Percentiles rank a stretch among this genome's conserved stretches.
These are phyloP conservation scores for Buathra laborator DNA, from an alignment of 2,888 invertebrate species.

Conservation along the genomic window DNA sequence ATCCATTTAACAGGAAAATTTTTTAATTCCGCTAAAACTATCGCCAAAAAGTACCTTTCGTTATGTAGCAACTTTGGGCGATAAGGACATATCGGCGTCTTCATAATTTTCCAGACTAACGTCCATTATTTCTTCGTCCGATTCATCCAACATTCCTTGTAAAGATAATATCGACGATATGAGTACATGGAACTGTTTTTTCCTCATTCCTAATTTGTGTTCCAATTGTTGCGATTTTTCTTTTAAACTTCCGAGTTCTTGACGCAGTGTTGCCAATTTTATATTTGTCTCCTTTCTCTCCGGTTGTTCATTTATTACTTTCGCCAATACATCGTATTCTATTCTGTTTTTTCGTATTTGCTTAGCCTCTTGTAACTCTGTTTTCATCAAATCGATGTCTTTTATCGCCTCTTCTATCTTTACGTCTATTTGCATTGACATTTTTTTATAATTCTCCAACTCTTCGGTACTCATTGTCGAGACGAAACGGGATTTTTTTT, in stretches of 20 bases:
- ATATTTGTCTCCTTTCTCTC: slow-evolving; percentile 93
- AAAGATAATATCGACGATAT: slow-evolving; percentile 95
- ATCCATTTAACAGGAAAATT: too few relatives aligned
- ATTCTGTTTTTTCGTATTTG: slow-evolving; percentile 95
- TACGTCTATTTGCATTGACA: slow-evolving; percentile 91
- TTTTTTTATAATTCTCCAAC: slow-evolving; percentile 92
- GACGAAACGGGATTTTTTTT: slow-evolving; percentile 92
- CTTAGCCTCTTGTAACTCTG: slow-evolving; percentile 93
- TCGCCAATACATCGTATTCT: slow-evolving; percentile 97
- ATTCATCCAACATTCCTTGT: slow-evolving; percentile 92
- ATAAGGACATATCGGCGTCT: slow-evolving; percentile 76
- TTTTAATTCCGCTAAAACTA: too few relatives aligned
- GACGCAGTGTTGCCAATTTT: slow-evolving; percentile 89
- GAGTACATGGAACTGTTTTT: slow-evolving; percentile 96
- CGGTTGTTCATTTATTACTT: slow-evolving; percentile 95
- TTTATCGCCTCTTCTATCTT: slow-evolving; percentile 93
- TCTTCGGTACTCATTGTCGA: slow-evolving; percentile 94
- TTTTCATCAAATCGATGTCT: slow-evolving; percentile 93
- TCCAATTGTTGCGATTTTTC: slow-evolving; percentile 91
- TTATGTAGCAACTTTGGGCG: slow-evolving; percentile 71
- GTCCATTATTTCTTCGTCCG: slow-evolving; percentile 87
- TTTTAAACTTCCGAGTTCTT: slow-evolving; percentile 90
- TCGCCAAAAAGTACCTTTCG: not conserved
- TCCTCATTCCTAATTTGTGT: slow-evolving; percentile 92
- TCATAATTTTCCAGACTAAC: slow-evolving; percentile 86